A percentile compares a stretch with the other conserved stretches of the same genome.
Evolutionary conservation across 2,888 invertebrate genomes (phyloP).

Genomic region (Anagyrus pseudococci): DNA sequence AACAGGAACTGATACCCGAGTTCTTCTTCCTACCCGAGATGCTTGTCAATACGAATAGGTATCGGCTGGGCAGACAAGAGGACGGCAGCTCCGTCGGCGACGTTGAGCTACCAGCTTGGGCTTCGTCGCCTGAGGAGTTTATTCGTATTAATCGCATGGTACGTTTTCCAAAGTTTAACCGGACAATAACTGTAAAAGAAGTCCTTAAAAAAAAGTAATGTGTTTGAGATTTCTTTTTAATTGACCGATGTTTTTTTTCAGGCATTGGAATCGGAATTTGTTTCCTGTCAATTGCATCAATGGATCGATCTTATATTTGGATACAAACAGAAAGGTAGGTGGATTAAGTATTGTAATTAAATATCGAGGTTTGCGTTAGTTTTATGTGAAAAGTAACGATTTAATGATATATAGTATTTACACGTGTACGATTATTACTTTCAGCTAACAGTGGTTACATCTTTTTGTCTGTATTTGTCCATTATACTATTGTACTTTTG

Average conservation of each 20-base stretch:
- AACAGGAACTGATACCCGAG: conserved; percentile 94
- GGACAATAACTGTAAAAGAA: too few species aligned
- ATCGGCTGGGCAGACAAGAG: conserved; percentile 87
- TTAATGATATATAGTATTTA: too few species aligned
- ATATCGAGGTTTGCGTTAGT: too few species aligned
- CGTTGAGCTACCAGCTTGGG: conserved; percentile 96
- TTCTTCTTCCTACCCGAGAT: conserved; percentile 99
- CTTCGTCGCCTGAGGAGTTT: conserved; percentile 96
- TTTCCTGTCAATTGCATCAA: conserved; percentile 98
- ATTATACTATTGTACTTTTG: too few species aligned
- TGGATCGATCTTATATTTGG: conserved; percentile 99
- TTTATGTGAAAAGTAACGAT: too few species aligned
- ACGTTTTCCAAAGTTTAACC: conserved; percentile 41
- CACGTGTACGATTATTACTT: too few species aligned
- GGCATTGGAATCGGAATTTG: conserved; percentile 98
- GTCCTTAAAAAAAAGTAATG: too few species aligned
- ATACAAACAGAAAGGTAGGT: conserved; percentile 92
- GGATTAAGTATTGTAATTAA: too few species aligned
- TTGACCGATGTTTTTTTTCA: conserved; percentile 48
- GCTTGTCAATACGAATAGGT: conserved; percentile 88
- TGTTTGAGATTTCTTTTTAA: conserved; percentile 1
- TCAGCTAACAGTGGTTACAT: too few species aligned
- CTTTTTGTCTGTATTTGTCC: too few species aligned
- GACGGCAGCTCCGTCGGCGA: conserved; percentile 80
- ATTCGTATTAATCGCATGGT: conserved; percentile 96